Conservation (phyloP, 2,888 invertebrate genomes). For the Rhimphoctona megacephalus region DNA sequence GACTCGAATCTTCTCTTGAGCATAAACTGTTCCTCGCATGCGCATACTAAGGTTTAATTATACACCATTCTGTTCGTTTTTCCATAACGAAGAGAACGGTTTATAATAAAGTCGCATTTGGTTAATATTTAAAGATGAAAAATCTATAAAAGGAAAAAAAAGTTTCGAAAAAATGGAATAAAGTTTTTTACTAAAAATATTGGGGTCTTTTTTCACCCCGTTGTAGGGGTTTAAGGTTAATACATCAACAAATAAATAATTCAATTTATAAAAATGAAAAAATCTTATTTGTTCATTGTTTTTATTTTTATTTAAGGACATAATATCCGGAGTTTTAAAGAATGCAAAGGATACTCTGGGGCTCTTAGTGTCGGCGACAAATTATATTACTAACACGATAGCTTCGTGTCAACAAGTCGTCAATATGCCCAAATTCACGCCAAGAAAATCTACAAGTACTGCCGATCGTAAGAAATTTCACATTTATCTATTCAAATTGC, state of each 20-base stretch:
- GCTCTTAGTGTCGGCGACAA: conserved; percentile 76
- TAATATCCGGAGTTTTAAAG: conserved; percentile 74
- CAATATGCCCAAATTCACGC: conserved; percentile 38
- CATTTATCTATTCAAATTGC: not conserved
- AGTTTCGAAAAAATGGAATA: no score
- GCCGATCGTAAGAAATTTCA: conserved; percentile 43
- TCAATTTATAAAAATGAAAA: not conserved
- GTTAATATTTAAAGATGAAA: no score
- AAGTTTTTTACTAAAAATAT: no score
- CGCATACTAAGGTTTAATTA: no score
- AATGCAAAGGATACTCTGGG: conserved; percentile 78
- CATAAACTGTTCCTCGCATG: no score
- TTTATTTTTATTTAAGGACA: conserved; percentile 68
- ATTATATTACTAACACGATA: conserved; percentile 77
- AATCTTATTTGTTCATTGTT: not conserved
- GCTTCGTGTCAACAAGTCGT: conserved; percentile 77
- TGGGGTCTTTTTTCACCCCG: no score
- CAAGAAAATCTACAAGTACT: conserved; percentile 42
- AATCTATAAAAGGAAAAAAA: no score
- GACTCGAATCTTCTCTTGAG: no score
- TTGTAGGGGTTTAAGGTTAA: no score
- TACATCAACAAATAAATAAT: not conserved
- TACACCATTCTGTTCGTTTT: no score
- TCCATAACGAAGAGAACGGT: no score
- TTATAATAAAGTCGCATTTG: no score